A percentile compares a stretch with the other conserved stretches of the same genome.
These are phyloP conservation scores for Cryptotermes secundus DNA, from an alignment of 1,140 invertebrate genomes.

Conservation along the genomic window DNA sequence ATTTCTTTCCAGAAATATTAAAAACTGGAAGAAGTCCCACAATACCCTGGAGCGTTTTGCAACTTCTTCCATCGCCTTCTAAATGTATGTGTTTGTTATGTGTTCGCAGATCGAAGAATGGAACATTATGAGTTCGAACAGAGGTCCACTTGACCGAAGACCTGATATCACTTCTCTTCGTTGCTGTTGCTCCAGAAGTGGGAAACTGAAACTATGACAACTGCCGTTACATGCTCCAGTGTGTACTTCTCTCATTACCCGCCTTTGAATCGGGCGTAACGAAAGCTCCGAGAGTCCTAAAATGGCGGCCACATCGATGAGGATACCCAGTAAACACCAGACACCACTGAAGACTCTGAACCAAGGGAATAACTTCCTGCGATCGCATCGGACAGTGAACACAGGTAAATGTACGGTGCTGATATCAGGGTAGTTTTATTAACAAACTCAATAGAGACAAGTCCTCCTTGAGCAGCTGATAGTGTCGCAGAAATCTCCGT, in stretches of 20 bases:
- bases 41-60: too few relatives aligned
- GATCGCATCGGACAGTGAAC: constrained; percentile 6
- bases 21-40: too few relatives aligned
- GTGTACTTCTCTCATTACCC: background rate
- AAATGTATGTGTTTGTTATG: too few relatives aligned
- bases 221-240: background rate
- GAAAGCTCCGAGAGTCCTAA: background rate
- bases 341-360: constrained; percentile 23
- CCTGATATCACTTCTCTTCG: too few relatives aligned
- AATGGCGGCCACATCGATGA: constrained; percentile 23
- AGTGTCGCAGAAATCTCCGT: too few relatives aligned
- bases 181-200: background rate
- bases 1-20: too few relatives aligned
- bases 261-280: background rate
- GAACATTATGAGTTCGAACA: background rate
- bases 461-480: too few relatives aligned
- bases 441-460: too few relatives aligned
- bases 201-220: background rate
- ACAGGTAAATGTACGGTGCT: background rate
- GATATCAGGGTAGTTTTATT: background rate
- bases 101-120: background rate
- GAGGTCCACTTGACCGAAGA: background rate
- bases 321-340: constrained; percentile 22
- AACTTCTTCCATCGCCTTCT: too few relatives aligned
- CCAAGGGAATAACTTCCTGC: constrained; percentile 18